These are phyloP conservation scores for Halocynthia aurantium DNA, from an alignment of 23 tunicate genomes.

Conservation along the genomic window DNA sequence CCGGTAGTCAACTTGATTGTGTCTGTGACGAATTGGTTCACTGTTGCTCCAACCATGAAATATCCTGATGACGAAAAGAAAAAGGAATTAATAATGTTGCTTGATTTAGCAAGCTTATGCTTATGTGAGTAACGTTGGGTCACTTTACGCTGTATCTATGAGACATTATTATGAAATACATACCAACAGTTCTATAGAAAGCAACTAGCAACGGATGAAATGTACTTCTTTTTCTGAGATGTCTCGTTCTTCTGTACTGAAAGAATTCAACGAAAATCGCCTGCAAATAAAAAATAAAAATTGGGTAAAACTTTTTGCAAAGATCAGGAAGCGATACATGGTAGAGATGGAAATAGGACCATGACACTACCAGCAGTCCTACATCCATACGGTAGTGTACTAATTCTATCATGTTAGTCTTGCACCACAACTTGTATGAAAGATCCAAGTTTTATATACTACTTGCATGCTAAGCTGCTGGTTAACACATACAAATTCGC, in stretches of 20 bases:
- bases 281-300: constrained; percentile 29
- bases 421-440: too few relatives aligned
- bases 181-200: constrained; percentile 27
- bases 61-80: constrained; percentile 30
- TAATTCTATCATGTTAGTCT: too few relatives aligned
- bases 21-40: constrained; percentile 72
- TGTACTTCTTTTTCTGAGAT: background rate
- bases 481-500: too few relatives aligned
- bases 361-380: too few relatives aligned
- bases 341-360: too few relatives aligned
- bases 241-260: constrained; percentile 13
- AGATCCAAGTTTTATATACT: too few relatives aligned
- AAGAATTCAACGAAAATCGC: constrained; percentile 21
- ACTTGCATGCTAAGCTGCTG: too few relatives aligned
- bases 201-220: constrained; percentile 48
- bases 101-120: background rate
- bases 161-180: background rate
- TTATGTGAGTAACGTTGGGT: background rate
- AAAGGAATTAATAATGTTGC: too few relatives aligned
- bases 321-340: too few relatives aligned
- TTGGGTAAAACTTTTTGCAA: too few relatives aligned
- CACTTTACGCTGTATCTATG: background rate
- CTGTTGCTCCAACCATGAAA: constrained; percentile 58
- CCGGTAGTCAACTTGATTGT: constrained; percentile 51
- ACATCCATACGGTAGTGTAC: too few relatives aligned